phyloP scores from a whole-genome alignment of 37 sponge, comb jelly and placozoan species.

The Agelas oroides region DNA sequence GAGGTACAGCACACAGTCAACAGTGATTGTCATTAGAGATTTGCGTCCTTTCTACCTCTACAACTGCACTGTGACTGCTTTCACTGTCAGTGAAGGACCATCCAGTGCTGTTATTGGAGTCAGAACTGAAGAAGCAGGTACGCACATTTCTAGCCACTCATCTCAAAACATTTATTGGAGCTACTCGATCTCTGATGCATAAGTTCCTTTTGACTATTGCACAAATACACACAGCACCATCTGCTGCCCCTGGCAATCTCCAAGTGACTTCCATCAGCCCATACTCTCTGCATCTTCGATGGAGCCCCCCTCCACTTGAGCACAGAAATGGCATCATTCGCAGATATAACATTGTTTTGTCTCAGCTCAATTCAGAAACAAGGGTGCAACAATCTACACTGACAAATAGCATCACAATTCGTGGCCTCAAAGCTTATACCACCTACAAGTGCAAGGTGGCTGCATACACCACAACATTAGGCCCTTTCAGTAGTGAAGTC shows the following conservation, averaged over 20 bases:
- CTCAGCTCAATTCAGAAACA: neutral
- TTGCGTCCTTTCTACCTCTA: neutral
- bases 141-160: neutral
- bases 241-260: slow-evolving; percentile 24
- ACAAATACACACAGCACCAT: slow-evolving; percentile 32
- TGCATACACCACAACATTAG: too few species aligned
- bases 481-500: too few species aligned
- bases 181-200: too few species aligned
- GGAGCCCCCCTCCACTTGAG: slow-evolving; percentile 18
- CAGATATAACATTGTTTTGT: neutral
- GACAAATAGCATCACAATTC: neutral
- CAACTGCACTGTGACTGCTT: too few species aligned
- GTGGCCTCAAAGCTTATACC: neutral
- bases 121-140: neutral
- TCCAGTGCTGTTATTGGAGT: neutral
- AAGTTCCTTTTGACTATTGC: too few species aligned
- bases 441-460: too few species aligned
- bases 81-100: too few species aligned
- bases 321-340: slow-evolving; percentile 39
- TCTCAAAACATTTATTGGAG: too few species aligned
- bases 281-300: slow-evolving; percentile 8
- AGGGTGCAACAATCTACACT: slow-evolving; percentile 9
- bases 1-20: neutral
- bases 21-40: too few species aligned
- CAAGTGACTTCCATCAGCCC: neutral